Conservation (phyloP, 2,113 vertebrate species). For the Riparia riparia region DNA sequence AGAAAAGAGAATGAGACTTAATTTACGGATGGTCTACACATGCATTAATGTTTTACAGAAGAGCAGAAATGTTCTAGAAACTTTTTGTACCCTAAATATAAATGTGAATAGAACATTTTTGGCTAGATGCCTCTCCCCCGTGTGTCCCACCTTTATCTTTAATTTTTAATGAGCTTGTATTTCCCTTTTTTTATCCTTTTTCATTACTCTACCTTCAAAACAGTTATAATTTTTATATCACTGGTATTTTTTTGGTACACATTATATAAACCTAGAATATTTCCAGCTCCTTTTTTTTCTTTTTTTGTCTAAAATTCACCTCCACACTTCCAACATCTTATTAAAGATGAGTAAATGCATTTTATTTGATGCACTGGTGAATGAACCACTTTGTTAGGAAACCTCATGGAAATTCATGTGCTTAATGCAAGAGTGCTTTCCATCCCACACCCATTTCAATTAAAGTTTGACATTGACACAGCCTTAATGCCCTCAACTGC, state of each 20-base stretch:
- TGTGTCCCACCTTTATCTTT: background rate
- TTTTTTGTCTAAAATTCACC: background rate
- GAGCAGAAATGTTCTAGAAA: background rate
- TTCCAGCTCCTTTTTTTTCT: background rate
- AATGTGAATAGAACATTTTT: background rate
- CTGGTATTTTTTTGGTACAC: fast-evolving
- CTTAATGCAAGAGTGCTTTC: slow-evolving; percentile 70
- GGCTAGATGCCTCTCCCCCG: fast-evolving
- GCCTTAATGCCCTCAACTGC: slow-evolving; percentile 32
- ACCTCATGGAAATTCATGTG: slow-evolving; percentile 75
- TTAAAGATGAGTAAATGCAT: slow-evolving; percentile 30
- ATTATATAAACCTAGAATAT: background rate
- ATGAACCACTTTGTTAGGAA: slow-evolving; percentile 44
- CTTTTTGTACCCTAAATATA: fast-evolving
- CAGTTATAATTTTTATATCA: background rate
- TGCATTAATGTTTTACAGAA: background rate
- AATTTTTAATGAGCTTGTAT: background rate
- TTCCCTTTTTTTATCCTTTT: background rate
- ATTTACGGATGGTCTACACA: background rate
- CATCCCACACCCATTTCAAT: slow-evolving; percentile 69
- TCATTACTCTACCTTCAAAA: background rate
- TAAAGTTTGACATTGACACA: slow-evolving; percentile 71
- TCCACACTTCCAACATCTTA: background rate
- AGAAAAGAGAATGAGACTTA: background rate
- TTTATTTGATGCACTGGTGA: slow-evolving; percentile 45